phyloP scores from a whole-genome alignment of 2,797 vertebrate genomes.

The Geotrypetes seraphini region DNA sequence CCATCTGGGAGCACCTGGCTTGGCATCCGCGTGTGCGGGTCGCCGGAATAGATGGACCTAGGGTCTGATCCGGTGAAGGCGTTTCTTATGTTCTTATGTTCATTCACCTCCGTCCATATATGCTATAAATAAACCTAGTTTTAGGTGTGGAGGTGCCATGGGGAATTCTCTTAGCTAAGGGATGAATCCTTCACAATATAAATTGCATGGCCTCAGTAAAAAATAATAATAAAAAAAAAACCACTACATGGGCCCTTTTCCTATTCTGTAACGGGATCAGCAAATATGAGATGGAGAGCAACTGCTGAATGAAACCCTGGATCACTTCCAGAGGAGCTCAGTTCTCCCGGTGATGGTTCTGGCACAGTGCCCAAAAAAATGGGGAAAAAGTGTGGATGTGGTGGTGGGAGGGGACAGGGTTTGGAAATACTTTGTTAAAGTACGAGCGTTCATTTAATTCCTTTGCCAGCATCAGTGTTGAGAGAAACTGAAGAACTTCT shows the following conservation, averaged over 20 bases:
- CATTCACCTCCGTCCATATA: too few species aligned
- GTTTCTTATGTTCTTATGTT: too few species aligned
- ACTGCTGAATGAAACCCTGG: too few species aligned
- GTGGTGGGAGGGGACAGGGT: too few species aligned
- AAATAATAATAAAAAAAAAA: too few species aligned
- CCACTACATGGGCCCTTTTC: conserved; percentile 65
- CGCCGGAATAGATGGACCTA: too few species aligned
- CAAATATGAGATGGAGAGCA: conserved; percentile 49
- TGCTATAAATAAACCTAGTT: background rate
- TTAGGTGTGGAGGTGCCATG: conserved; percentile 5
- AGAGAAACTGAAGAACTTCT: conserved; percentile 62
- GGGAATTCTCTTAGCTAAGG: rapidly evolving
- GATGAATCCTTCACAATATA: conserved; percentile 24
- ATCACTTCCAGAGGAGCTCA: conserved; percentile 50
- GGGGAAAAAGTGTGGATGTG: too few species aligned
- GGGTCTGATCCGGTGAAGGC: too few species aligned
- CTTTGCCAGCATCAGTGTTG: conserved; percentile 53
- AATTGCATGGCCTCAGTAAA: conserved; percentile 41
- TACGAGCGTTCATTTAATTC: conserved; percentile 66
- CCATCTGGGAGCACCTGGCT: too few species aligned
- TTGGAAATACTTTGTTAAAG: conserved; percentile 46
- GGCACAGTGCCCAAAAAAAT: conserved; percentile 56
- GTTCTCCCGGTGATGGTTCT: conserved; percentile 56
- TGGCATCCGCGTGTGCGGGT: too few species aligned
- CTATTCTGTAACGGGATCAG: conserved; percentile 57